Percentiles rank a stretch among this genome's conserved stretches.
phyloP scores from a whole-genome alignment of 2,888 invertebrate genomes.

The Stenchaetothrips biformis region DNA sequence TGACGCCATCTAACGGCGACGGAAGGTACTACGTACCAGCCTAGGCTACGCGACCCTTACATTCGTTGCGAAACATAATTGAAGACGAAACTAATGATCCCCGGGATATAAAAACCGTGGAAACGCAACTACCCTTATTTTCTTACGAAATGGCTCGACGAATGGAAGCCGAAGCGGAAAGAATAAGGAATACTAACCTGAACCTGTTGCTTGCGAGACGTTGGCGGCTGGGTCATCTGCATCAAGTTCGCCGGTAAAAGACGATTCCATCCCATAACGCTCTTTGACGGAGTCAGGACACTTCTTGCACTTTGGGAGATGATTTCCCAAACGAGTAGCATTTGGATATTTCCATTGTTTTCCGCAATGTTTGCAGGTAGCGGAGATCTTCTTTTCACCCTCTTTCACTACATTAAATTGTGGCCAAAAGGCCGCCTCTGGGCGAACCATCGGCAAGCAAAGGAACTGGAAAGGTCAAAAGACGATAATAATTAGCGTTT shows the following conservation, averaged over 20 bases:
- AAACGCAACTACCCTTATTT: neutral
- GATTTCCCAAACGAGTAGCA: neutral
- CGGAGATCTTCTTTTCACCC: neutral
- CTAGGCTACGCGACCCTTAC: neutral
- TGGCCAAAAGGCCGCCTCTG: neutral
- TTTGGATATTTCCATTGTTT: neutral
- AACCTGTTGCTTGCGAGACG: neutral
- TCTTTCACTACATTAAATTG: neutral
- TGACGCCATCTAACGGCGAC: neutral
- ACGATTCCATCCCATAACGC: neutral
- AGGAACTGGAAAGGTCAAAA: neutral
- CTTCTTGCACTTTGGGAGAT: neutral
- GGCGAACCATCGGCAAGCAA: neutral
- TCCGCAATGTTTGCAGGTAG: neutral
- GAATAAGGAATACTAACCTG: constrained; percentile 1
- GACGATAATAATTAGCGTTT: neutral
- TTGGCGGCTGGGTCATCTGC: neutral
- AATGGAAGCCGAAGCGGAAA: neutral
- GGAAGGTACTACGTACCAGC: too few relatives aligned
- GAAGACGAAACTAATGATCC: neutral
- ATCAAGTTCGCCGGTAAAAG: neutral
- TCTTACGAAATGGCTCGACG: neutral
- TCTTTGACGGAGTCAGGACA: neutral
- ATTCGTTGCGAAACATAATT: neutral
- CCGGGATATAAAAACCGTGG: too few relatives aligned